Conservation (phyloP, 2,888 invertebrate species). For the Alsophila aescularia region DNA sequence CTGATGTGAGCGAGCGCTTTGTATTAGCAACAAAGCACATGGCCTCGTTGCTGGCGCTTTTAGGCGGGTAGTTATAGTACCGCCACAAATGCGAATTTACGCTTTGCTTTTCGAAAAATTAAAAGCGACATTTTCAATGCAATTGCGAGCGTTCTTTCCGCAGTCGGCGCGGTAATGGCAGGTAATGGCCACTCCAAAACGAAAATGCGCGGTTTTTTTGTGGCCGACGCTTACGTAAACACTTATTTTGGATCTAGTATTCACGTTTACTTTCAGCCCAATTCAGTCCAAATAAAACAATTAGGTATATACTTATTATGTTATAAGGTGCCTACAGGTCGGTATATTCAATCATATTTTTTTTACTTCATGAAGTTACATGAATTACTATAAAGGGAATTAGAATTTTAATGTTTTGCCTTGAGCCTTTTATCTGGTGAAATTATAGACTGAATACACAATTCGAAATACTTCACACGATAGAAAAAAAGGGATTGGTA, state of each 20-base stretch:
- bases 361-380: too few species aligned
- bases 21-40: conserved; percentile 75
- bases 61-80: conserved; percentile 75
- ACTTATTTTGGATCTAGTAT: conserved; percentile 65
- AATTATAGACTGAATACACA: too few species aligned
- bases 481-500: too few species aligned
- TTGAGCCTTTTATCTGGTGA: too few species aligned
- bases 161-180: conserved; percentile 78
- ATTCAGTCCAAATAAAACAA: too few species aligned
- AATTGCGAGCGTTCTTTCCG: conserved; percentile 75
- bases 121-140: conserved; percentile 81
- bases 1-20: conserved; percentile 70
- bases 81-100: conserved; percentile 77
- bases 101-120: conserved; percentile 81
- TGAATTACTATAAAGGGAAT: too few species aligned
- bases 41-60: conserved; percentile 72
- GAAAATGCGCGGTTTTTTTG: conserved; percentile 69
- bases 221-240: conserved; percentile 70
- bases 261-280: conserved; percentile 51
- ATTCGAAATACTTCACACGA: too few species aligned
- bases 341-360: too few species aligned
- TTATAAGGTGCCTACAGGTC: too few species aligned
- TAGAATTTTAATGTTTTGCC: too few species aligned
- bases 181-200: conserved; percentile 81
- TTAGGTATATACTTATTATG: too few species aligned